A percentile compares a stretch with the other conserved stretches of the same genome.
Conservation (phyloP, 2,113 vertebrate species). For the Tupaia chinensis region DNA sequence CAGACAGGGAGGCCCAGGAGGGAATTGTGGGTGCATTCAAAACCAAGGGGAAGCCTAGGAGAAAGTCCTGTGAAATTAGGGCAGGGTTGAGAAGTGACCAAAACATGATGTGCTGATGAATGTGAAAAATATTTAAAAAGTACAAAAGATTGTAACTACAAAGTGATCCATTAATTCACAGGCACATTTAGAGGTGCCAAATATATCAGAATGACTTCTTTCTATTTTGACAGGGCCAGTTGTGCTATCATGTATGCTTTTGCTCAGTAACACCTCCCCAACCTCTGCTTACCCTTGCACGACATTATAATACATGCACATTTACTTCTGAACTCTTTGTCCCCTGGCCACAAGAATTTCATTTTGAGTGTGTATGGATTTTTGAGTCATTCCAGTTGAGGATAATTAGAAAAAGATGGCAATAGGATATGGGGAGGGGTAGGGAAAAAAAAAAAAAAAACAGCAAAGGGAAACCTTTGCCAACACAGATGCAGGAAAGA, state of each 20-base stretch:
- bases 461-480: background rate
- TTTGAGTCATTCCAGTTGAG: conserved; percentile 34
- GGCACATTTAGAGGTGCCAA: background rate
- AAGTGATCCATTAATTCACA: background rate
- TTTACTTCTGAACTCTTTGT: conserved; percentile 35
- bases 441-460: background rate
- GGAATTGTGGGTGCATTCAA: background rate
- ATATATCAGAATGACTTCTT: background rate
- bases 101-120: no score
- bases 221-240: background rate
- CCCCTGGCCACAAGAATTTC: background rate
- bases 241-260: background rate
- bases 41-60: background rate
- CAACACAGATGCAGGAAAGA: background rate
- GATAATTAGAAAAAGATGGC: conserved; percentile 67
- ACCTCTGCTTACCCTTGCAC: background rate
- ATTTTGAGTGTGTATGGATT: conserved; percentile 37
- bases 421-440: background rate
- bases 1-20: background rate
- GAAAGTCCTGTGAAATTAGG: background rate
- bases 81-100: background rate
- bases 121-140: background rate
- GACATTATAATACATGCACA: background rate
- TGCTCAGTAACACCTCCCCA: background rate
- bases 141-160: background rate